Conservation (phyloP, 35 echinoderm and acorn worm species). For the Stichopus chloronotus region DNA sequence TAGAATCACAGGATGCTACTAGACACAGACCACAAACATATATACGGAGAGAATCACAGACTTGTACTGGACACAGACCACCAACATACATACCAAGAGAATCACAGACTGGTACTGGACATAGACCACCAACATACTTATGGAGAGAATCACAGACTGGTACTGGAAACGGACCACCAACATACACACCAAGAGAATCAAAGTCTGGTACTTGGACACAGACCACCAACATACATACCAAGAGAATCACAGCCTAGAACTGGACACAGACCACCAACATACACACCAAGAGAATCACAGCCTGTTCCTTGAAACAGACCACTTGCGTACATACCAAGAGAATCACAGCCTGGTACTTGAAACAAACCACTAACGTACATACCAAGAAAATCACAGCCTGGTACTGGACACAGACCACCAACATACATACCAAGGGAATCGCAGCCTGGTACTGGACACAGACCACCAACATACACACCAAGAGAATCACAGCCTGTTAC, state of each 20-base stretch:
- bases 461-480: slow-evolving; percentile 49
- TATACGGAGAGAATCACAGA: too few relatives aligned
- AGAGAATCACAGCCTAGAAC: slow-evolving; percentile 90
- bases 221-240: slow-evolving; percentile 49
- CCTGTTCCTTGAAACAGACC: slow-evolving; percentile 67
- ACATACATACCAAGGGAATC: slow-evolving; percentile 78
- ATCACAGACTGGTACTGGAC: slow-evolving; percentile 93
- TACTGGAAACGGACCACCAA: slow-evolving; percentile 49
- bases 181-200: too few relatives aligned
- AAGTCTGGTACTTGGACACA: too few relatives aligned
- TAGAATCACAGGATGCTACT: too few relatives aligned
- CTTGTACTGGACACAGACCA: too few relatives aligned
- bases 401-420: slow-evolving; percentile 65
- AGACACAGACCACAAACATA: too few relatives aligned
- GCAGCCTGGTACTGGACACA: slow-evolving; percentile 83
- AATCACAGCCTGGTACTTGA: slow-evolving; percentile 90
- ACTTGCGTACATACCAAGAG: slow-evolving; percentile 61
- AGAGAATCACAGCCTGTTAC: slow-evolving; percentile 90
- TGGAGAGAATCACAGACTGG: slow-evolving; percentile 88
- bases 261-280: slow-evolving; percentile 35
- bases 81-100: slow-evolving; percentile 69
- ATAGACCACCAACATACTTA: slow-evolving; percentile 36
- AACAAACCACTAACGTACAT: too few relatives aligned
- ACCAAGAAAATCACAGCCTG: slow-evolving; percentile 97
- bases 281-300: slow-evolving; percentile 89